A percentile compares a stretch with the other conserved stretches of the same genome.
These are phyloP conservation scores for Dioctria linearis DNA, from an alignment of 2,888 invertebrate species.

Conservation along the genomic window DNA sequence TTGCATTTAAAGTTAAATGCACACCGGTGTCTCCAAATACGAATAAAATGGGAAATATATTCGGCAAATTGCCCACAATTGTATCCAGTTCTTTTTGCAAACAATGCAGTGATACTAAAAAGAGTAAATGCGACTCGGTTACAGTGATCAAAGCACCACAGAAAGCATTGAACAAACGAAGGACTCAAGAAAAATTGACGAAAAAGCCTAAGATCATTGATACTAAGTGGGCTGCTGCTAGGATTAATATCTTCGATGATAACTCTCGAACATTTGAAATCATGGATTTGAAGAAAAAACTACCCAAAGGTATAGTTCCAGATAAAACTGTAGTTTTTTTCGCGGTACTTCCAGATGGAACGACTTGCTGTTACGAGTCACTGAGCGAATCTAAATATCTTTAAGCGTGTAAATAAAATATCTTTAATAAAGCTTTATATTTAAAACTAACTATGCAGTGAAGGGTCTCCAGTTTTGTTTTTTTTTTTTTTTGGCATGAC, in stretches of 20 bases:
- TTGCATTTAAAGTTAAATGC: conserved; percentile 13
- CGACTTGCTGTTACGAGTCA: conserved; percentile 54
- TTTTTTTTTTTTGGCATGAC: too few relatives aligned
- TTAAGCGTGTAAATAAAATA: too few relatives aligned
- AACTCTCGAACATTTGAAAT: conserved; percentile 55
- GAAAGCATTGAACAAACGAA: background rate
- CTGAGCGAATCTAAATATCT: background rate
- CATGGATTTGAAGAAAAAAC: conserved; percentile 41
- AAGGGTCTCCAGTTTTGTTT: too few relatives aligned
- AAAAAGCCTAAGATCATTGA: conserved; percentile 14
- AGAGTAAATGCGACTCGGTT: background rate
- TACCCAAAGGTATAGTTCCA: conserved; percentile 25
- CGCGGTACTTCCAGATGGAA: conserved; percentile 56
- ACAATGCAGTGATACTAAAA: background rate
- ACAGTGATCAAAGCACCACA: background rate
- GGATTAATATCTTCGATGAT: conserved; percentile 55
- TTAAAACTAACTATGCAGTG: too few relatives aligned
- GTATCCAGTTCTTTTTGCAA: background rate
- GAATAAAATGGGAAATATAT: background rate
- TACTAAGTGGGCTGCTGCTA: conserved; percentile 54
- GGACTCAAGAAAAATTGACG: background rate
- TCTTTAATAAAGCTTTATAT: too few relatives aligned
- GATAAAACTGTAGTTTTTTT: conserved; percentile 50
- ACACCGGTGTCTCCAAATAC: background rate
- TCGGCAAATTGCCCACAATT: background rate